Base-by-base conservation (phyloP, 2,888 invertebrate species). In the Eristalis tenax region DNA sequence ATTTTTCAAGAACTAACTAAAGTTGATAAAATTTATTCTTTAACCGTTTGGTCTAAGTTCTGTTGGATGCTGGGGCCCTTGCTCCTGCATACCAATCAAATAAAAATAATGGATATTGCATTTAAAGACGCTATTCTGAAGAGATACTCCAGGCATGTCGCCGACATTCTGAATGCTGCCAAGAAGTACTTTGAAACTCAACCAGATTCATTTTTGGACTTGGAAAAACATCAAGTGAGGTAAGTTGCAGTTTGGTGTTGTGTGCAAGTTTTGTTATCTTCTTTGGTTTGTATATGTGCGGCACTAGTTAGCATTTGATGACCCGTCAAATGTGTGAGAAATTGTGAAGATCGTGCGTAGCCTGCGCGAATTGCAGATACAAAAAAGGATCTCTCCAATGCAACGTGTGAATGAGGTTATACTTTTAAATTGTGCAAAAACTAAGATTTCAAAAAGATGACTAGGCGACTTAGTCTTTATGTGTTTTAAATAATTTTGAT, bases 1-100 rank as follows among this genome's bases (percentile, higher is more conserved):
- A 91, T 92, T 57, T 92, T 92, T 79, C 91, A 90, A 69, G 91
- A 91, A 88, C 90, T 91, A 50, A 90, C 91, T 50, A 90, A 92
- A 89, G 80, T 91, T 88, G 92, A 92, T 89, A 91, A 90, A 89
- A 90, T 90, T 89, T 90, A 89, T 90, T 91, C 91, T 89, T 91
- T 91, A 86, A 91, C 90, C 89, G 88, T 93, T 76, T 93, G 93
- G 93, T 92, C 92, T 71, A 93, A 92, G 89, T 93, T 93, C 89
- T 93, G 93, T 89, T 93, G 93, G 93, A 90, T 93, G 61, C 91
- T 93, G 92, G 93, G 93, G 79, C 92, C 93, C 90, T 91, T 93
- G 91, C 90, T 93, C 22, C 89, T 92, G 80, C 91, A 90, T 89
- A 90, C 91, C 77, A 91, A 91, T 89, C 91, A 91, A 89, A 91